A percentile compares a stretch with the other conserved stretches of the same genome.
Conservation (phyloP, 2,113 vertebrate genomes). For the Cyprinus carpio region DNA sequence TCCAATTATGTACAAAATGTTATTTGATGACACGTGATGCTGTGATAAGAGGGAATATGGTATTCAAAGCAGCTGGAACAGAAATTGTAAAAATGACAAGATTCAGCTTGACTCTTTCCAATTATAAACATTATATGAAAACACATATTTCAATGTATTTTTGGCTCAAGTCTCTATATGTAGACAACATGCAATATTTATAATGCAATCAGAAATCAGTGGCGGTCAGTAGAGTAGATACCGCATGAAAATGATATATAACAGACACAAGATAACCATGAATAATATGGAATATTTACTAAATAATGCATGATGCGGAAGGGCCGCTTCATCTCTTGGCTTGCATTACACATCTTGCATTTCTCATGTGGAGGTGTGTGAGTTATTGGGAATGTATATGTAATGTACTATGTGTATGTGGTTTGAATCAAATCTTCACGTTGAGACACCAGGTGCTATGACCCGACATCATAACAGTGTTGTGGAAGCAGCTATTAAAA, state of each 20-base stretch:
- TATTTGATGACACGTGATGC: slow-evolving; percentile 44
- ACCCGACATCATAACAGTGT: not conserved
- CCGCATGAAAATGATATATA: slow-evolving; percentile 32
- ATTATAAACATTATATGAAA: not conserved
- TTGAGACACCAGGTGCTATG: not conserved
- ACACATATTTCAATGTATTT: not conserved
- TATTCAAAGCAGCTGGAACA: slow-evolving; percentile 37
- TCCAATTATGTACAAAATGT: slow-evolving; percentile 48
- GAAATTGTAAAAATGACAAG: not conserved
- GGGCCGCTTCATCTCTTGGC: not conserved
- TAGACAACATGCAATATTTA: not conserved
- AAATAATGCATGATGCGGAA: slow-evolving; percentile 33
- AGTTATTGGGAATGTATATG: slow-evolving; percentile 21
- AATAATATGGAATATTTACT: slow-evolving; percentile 27
- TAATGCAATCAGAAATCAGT: not conserved
- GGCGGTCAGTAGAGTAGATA: not conserved
- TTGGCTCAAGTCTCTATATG: slow-evolving; percentile 1
- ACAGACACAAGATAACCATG: slow-evolving; percentile 16
- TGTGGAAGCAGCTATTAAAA: not conserved
- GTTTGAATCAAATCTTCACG: not conserved
- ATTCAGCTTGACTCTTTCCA: not conserved
- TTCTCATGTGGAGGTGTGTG: not conserved
- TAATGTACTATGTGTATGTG: slow-evolving; percentile 24
- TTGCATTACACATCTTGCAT: slow-evolving; percentile 24
- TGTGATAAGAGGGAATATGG: slow-evolving; percentile 28